Percentiles rank a stretch among this genome's conserved stretches.
These are phyloP conservation scores for Drosophila ezoana DNA, from an alignment of 2,888 invertebrate species.

Conservation along the genomic window DNA sequence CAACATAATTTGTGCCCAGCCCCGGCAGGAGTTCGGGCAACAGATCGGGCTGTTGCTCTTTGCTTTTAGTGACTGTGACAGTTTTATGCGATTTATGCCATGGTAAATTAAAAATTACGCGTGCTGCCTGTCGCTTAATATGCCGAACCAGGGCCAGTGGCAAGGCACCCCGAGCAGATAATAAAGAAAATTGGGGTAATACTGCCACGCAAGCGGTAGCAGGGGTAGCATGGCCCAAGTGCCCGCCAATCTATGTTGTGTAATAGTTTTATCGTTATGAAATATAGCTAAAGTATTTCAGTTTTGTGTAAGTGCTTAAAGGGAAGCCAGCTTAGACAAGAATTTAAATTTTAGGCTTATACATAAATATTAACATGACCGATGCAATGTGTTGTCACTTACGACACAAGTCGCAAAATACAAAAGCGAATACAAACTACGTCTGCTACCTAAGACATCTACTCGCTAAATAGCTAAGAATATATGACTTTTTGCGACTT, in stretches of 20 bases:
- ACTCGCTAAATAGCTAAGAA: too few relatives aligned
- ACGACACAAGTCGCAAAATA: too few relatives aligned
- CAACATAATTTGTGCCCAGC: constrained; percentile 71
- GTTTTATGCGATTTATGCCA: constrained; percentile 81
- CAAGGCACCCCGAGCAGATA: constrained; percentile 14
- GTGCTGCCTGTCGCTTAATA: constrained; percentile 46
- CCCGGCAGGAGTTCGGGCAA: constrained; percentile 24
- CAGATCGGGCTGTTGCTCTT: constrained; percentile 66
- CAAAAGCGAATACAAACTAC: too few relatives aligned
- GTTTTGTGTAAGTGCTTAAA: constrained; percentile 13
- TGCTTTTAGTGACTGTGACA: constrained; percentile 80
- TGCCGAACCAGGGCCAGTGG: constrained; percentile 8
- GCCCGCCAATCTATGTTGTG: constrained; percentile 34
- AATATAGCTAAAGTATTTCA: constrained; percentile 9
- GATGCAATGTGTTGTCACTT: too few relatives aligned
- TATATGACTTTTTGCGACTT: too few relatives aligned
- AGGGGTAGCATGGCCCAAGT: constrained; percentile 9
- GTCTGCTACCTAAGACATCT: too few relatives aligned
- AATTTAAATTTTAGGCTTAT: too few relatives aligned
- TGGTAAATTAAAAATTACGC: constrained; percentile 79
- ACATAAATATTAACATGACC: too few relatives aligned
- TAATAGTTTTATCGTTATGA: constrained; percentile 49
- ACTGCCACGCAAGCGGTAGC: background rate
- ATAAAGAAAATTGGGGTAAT: constrained; percentile 47
- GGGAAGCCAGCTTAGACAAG: too few relatives aligned